Base-by-base conservation (phyloP, 2,113 vertebrate genomes). In the Aegithalos caudatus region DNA sequence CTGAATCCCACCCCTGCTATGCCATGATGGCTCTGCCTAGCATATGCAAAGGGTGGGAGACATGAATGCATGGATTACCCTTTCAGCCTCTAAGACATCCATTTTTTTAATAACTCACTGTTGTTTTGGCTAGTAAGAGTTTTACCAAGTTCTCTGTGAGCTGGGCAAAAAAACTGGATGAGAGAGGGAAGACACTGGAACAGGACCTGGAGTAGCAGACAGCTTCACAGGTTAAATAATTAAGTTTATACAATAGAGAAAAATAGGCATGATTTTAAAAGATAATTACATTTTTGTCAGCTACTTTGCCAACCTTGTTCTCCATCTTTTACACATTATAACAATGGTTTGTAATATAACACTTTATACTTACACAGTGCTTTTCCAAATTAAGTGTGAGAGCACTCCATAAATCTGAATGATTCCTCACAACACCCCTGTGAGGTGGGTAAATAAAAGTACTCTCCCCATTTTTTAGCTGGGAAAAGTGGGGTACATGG, bases 381-480 rank as follows among this genome's bases (percentile, higher is more conserved):
- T 80, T 80, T 85, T 62, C 76, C 85, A 54, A 71, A 80, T 2
- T 31, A 79, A 44, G 66, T 28, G 29, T 74, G 84, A 77, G 91
- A 90, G 81, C 86, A 87, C 93, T 80, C 67, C 53, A 38, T 84
- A 88, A 90, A 85, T 62, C 42, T 72, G 56, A 74, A 61, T 3
- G 4, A 23, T 23, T 88, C 88, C 84, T 96, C 92, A 94, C 91
- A 96, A 95, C 87, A 94, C 14, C 84, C 91, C 91, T 94, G 79
- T 90, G 95, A 96, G 89, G 86, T 94, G 91, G 77, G 96, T 79
- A 73, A 64, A 40, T 44, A 31, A 40, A 8, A 54, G 6, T 27
- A 67, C 28, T 91, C 14, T 76, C 53, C 70, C 35, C 72, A 16
- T 73, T 73, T 86, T 45, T 61, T 45, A 79, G 33, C 27, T 87